phyloP scores from a whole-genome alignment of 2,888 invertebrate genomes.

The Meloe dianella region DNA sequence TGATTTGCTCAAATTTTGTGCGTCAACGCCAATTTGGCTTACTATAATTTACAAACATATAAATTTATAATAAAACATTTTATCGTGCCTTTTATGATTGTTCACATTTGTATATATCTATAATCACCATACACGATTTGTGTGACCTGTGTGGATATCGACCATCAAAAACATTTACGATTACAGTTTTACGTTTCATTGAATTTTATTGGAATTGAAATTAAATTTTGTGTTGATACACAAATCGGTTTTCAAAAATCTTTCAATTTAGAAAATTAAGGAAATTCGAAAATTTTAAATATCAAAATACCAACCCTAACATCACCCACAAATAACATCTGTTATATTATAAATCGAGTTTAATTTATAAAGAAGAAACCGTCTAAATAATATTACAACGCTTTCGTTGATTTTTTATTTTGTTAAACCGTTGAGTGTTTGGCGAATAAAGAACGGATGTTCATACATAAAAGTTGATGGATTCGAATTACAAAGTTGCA shows the following conservation, averaged over 20 bases:
- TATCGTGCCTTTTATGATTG: too few species aligned
- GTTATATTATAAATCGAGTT: neutral
- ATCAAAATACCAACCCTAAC: too few species aligned
- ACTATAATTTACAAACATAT: too few species aligned
- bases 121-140: neutral
- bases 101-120: neutral
- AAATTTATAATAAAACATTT: too few species aligned
- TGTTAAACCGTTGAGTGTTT: neutral
- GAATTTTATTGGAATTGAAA: neutral
- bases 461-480: slow-evolving; percentile 35
- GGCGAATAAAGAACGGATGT: slow-evolving; percentile 37
- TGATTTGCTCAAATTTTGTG: too few species aligned
- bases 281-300: neutral
- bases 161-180: neutral
- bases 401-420: neutral
- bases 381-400: neutral
- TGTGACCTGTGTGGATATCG: neutral
- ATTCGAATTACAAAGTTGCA: slow-evolving; percentile 29
- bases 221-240: too few species aligned
- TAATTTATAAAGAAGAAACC: neutral
- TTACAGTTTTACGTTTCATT: neutral
- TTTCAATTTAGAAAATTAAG: neutral
- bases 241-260: too few species aligned
- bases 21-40: too few species aligned
- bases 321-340: neutral